These are phyloP conservation scores for Platycheirus albimanus DNA, from an alignment of 2,888 invertebrate genomes.

Conservation along the genomic window DNA sequence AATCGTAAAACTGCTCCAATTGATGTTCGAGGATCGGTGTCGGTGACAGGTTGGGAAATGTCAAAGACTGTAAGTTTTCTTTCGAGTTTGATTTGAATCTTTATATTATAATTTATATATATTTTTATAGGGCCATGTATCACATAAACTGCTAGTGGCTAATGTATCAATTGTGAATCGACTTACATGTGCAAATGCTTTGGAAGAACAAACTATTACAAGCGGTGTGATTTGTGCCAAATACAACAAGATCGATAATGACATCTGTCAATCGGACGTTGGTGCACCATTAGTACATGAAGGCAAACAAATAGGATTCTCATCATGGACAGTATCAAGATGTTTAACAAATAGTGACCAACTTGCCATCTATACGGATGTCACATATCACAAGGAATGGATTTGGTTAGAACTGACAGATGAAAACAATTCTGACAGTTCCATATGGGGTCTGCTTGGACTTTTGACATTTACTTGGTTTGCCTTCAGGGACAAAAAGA, in stretches of 20 bases:
- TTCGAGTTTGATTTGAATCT: no score
- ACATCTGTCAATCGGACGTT: slow-evolving; percentile 50
- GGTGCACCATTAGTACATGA: slow-evolving; percentile 47
- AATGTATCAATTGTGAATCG: slow-evolving; percentile 48
- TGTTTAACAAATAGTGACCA: slow-evolving; percentile 31
- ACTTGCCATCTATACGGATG: slow-evolving; percentile 70
- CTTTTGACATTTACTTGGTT: slow-evolving; percentile 77
- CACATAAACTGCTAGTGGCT: slow-evolving; percentile 44
- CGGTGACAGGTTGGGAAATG: slow-evolving; percentile 57
- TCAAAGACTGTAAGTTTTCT: slow-evolving; percentile 31
- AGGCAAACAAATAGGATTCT: slow-evolving; percentile 53
- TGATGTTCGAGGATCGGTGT: slow-evolving; percentile 27
- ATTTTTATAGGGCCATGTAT: slow-evolving; percentile 27
- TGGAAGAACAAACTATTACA: slow-evolving; percentile 24
- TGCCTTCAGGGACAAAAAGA: slow-evolving; percentile 72
- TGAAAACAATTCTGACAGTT: slow-evolving; percentile 78
- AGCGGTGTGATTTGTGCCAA: slow-evolving; percentile 51
- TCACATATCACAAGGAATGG: slow-evolving; percentile 76
- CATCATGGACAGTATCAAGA: slow-evolving; percentile 37
- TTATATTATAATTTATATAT: not conserved
- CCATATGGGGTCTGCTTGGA: slow-evolving; percentile 79
- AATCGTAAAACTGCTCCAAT: slow-evolving; percentile 20
- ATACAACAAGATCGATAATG: not conserved
- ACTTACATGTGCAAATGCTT: slow-evolving; percentile 26
- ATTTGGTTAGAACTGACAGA: slow-evolving; percentile 76